phyloP scores from a whole-genome alignment of 2,888 invertebrate species.

The Drosophila diplacantha region DNA sequence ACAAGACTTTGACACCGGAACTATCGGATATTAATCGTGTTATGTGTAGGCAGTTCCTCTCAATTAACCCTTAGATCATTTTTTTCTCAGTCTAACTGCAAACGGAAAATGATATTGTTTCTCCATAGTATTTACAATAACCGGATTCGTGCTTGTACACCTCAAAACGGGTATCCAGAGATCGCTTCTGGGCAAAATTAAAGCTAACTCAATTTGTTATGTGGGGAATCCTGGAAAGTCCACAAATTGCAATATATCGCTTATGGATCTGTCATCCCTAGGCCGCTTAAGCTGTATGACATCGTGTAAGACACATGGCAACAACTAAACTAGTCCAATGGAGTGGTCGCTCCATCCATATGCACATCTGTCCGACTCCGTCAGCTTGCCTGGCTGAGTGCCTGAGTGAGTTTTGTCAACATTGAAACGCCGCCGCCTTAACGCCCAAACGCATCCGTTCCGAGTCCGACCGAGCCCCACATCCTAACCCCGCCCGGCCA shows the following conservation, averaged over 20 bases:
- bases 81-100: not conserved
- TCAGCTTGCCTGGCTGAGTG: slow-evolving; percentile 32
- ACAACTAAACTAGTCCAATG: slow-evolving; percentile 60
- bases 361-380: slow-evolving; percentile 33
- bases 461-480: slow-evolving; percentile 16
- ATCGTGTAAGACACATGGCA: slow-evolving; percentile 56
- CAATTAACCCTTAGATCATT: not conserved
- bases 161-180: not conserved
- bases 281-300: slow-evolving; percentile 47
- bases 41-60: too few relatives aligned
- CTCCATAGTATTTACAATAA: too few relatives aligned
- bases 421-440: slow-evolving; percentile 57
- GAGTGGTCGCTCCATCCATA: slow-evolving; percentile 41
- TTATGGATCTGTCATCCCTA: slow-evolving; percentile 49
- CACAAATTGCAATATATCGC: slow-evolving; percentile 22
- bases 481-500: slow-evolving; percentile 1
- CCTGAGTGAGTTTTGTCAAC: slow-evolving; percentile 69
- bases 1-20: slow-evolving; percentile 1
- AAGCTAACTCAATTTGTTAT: slow-evolving; percentile 1
- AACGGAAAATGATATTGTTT: not conserved
- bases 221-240: not conserved
- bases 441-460: slow-evolving; percentile 72
- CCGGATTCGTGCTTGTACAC: too few relatives aligned
- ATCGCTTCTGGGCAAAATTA: not conserved
- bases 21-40: not conserved